Evolutionary conservation across 2,113 vertebrate genomes (phyloP).

Genomic region (Condylura cristata): DNA sequence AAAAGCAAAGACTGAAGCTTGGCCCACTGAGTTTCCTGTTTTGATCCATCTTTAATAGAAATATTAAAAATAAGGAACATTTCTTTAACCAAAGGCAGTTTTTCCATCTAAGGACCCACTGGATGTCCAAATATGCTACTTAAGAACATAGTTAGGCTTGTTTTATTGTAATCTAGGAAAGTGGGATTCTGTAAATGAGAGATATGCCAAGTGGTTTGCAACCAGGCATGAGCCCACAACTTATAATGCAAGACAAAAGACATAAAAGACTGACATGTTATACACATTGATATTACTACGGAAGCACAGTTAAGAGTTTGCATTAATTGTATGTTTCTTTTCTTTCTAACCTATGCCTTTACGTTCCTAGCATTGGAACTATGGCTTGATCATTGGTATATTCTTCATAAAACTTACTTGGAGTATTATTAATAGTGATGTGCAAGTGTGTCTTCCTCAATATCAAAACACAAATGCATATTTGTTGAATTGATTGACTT

Average conservation of each 20-base stretch:
- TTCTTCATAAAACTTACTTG: not conserved
- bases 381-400: not conserved
- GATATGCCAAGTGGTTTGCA: not conserved
- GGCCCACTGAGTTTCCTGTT: not conserved
- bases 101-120: not conserved
- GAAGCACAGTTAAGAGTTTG: not conserved
- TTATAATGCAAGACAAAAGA: not conserved
- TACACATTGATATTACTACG: not conserved
- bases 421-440: not conserved
- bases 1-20: not conserved
- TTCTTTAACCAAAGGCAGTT: not conserved
- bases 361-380: not conserved
- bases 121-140: not conserved
- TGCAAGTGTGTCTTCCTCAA: not conserved
- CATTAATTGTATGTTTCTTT: not conserved
- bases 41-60: not conserved
- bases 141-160: not conserved
- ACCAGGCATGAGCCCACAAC: not conserved
- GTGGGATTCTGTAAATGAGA: not conserved
- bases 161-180: constrained; percentile 10
- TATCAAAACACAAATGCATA: not conserved
- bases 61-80: not conserved
- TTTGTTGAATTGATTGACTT: constrained; percentile 39
- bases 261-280: not conserved
- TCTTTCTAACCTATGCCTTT: not conserved